Conservation (phyloP, 2,888 invertebrate genomes). For the Cosmorhoe ocellata region DNA sequence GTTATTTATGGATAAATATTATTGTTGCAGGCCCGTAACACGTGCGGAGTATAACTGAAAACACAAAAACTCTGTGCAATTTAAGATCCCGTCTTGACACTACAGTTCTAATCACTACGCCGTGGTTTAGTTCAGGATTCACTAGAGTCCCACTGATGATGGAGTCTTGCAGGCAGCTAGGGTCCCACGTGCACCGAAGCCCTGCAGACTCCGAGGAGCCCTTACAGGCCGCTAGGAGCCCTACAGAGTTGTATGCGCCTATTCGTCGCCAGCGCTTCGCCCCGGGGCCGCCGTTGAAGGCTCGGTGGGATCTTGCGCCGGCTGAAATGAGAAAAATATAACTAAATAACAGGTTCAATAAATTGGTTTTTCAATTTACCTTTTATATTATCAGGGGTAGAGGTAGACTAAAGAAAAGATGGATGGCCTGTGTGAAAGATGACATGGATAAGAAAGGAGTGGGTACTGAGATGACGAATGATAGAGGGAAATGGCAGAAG, state of each 20-base stretch:
- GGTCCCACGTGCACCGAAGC: slow-evolving; percentile 12
- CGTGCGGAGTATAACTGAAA: neutral
- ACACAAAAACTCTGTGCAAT: slow-evolving; percentile 6
- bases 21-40: too few species aligned
- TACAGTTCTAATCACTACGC: slow-evolving; percentile 26
- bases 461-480: too few species aligned
- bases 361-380: too few species aligned
- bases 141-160: slow-evolving; percentile 12
- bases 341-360: too few species aligned
- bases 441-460: too few species aligned
- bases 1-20: too few species aligned
- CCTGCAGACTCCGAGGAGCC: slow-evolving; percentile 2
- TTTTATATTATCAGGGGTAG: too few species aligned
- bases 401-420: too few species aligned
- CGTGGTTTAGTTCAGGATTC: slow-evolving; percentile 14
- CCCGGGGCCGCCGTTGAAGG: slow-evolving; percentile 57
- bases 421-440: too few species aligned
- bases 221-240: neutral
- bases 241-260: slow-evolving; percentile 2
- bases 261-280: slow-evolving; percentile 40
- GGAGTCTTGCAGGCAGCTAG: neutral
- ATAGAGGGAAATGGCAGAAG: too few species aligned
- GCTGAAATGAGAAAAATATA: slow-evolving; percentile 50
- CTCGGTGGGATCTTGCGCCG: slow-evolving; percentile 66
- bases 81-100: slow-evolving; percentile 8